A percentile compares a stretch with the other conserved stretches of the same genome.
Evolutionary conservation across 1,140 invertebrate genomes (phyloP).

Genomic region (Archivesica marissinica): DNA sequence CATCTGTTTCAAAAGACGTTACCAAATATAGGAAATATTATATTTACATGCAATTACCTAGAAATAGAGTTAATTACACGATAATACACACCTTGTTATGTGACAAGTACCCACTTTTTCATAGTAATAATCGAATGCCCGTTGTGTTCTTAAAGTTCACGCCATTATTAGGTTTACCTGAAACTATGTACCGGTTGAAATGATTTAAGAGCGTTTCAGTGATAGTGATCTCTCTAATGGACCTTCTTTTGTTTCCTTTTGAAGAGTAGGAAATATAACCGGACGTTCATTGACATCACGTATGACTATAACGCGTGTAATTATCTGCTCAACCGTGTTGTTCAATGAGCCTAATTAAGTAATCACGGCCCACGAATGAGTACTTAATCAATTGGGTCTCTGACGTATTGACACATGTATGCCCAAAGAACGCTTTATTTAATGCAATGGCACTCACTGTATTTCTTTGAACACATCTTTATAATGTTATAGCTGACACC

Average conservation of each 20-base stretch:
- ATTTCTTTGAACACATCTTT: no score
- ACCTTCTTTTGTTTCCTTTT: conserved; percentile 30
- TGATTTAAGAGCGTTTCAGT: conserved; percentile 26
- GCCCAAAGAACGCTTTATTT: no score
- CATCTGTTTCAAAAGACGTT: no score
- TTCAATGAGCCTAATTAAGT: conserved; percentile 18
- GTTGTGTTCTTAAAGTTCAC: conserved; percentile 1
- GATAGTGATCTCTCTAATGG: conserved; percentile 25
- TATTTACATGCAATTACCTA: no score
- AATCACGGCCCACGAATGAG: conserved; percentile 22
- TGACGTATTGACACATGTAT: conserved; percentile 1
- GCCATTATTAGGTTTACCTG: not conserved
- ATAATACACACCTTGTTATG: conserved; percentile 9
- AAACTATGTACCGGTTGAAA: not conserved
- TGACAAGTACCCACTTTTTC: not conserved
- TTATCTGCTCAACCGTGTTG: conserved; percentile 20
- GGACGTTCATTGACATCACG: not conserved
- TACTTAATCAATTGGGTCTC: conserved; percentile 14
- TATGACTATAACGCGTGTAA: not conserved
- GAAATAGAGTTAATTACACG: conserved; percentile 11
- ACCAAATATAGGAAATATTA: no score
- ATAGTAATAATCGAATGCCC: not conserved
- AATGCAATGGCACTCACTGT: no score
- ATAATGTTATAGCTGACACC: no score
- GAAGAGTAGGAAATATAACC: conserved; percentile 34